Base-by-base conservation (phyloP, 2,797 vertebrate species). In the Gymnothorax javanicus region DNA sequence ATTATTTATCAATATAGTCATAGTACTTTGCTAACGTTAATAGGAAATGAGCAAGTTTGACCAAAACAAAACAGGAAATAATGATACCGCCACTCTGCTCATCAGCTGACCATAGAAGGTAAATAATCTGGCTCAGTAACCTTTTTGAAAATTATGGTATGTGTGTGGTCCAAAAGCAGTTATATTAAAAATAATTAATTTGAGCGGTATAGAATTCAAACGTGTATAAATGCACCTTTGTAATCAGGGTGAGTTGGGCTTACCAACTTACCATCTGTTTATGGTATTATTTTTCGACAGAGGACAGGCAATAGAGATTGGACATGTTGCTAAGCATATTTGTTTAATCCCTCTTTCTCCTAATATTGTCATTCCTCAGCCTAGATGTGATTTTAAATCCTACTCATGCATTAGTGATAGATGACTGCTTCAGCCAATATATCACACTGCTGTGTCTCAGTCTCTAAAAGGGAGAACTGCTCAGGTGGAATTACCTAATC, bases 401-500 rank as follows among this genome's bases (percentile, higher is more conserved):
- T 50, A 73, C 67, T 33, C 50, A 50, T 58, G 73, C 62, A 25
- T 7, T 23, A 57, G 50, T 43, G 71, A 86, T 58, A 8, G 52
- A 69, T 50, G 77, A 82, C 67, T 60, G 50, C 75, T 67, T 71
- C 75, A 4, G 20, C 23, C 59, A 60, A 82, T 81, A 82, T 64
- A 84, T 57, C 25, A 79, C 87, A 84, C 83, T 69, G 33, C 50
- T 11, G 15, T 3, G 15, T n/a, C 62, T 59, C 33, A 43, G 33
- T 43, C 52, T 82, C 84, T 3, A 33, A 4, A 5, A 4, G 20
- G 23, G 62, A 33, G n/a, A 62, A 43, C 8, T 73, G 57, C 84
- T 87, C 59, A 15, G 82, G 84, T 79, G 50, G 62, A 64, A 69
- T 87, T 67, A 85, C 59, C 82, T 83, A 57, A 84, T 88, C 64